Base-by-base conservation (phyloP, 2,797 vertebrate species). In the Galago senegalensis region DNA sequence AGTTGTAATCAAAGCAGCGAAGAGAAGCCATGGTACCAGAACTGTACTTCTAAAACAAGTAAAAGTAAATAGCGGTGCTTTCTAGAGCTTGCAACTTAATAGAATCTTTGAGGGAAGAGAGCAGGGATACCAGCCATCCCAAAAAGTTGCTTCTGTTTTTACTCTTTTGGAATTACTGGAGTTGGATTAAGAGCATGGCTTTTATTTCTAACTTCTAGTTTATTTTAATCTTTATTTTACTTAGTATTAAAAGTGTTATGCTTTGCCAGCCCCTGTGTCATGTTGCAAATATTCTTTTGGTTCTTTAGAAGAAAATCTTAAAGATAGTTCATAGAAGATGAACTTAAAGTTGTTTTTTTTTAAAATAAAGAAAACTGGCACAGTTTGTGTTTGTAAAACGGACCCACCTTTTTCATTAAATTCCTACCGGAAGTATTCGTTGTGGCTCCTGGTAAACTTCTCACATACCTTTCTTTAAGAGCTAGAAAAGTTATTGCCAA, bases 181-280 rank as follows among this genome's bases (percentile, higher is more conserved):
- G 23, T 89, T 73, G 46, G 34, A 14, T 18, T 25, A 70, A 92
- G 56, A 77, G 53, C 77, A 82, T 27, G 14, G 6, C 34, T 86
- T 91, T 91, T 63, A 79, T 89, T 87, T 94, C 89, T 81, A 81
- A 90, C 79, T 76, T 63, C 77, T 92, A 56, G 73, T 69, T 89
- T 93, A 53, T 40, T 91, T 61, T 53, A 87, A 63, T 87, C n/a
- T 77, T 90, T 53, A 25, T 94, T 93, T 96, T 72, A 37, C 17
- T 81, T 34, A 21, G 56, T 83, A 46, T 9, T 43, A 16, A 84
- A 82, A 83, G 31, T n/a, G 29, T 85, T 18, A 0, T 40, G n/a
- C 60, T 79, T 49, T 77, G 56, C 77, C 43, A 82, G 58, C 46
- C 79, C n/a, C 31, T 46, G 65, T 93, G 83, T 84, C 76, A 29